Conservation (phyloP, 2,888 invertebrate species). For the Lottia scabra region DNA sequence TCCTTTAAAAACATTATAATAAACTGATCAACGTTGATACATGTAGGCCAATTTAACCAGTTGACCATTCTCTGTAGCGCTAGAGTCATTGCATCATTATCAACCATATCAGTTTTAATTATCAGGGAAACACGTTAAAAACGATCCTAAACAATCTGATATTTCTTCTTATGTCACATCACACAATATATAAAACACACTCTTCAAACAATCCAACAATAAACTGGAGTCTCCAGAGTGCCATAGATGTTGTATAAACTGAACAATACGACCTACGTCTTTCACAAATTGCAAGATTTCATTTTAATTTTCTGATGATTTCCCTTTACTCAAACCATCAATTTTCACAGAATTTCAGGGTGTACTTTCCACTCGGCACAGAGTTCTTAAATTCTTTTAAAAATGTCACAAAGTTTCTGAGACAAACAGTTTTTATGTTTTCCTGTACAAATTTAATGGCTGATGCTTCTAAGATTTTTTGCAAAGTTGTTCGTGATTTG, state of each 20-base stretch:
- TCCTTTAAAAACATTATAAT: conserved; percentile 56
- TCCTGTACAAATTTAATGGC: conserved; percentile 45
- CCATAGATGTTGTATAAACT: conserved; percentile 52
- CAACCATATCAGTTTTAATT: conserved; percentile 42
- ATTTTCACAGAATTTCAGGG: conserved; percentile 40
- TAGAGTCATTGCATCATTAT: conserved; percentile 43
- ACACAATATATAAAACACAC: conserved; percentile 59
- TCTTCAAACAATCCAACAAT: conserved; percentile 47
- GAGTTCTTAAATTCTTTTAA: conserved; percentile 52
- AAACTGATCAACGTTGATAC: conserved; percentile 56
- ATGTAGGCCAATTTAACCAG: conserved; percentile 65
- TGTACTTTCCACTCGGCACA: conserved; percentile 49
- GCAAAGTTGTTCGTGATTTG: neutral
- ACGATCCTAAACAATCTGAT: conserved; percentile 54
- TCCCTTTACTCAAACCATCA: conserved; percentile 16
- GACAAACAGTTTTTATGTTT: conserved; percentile 39
- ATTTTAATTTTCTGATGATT: conserved; percentile 36
- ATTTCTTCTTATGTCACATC: conserved; percentile 35
- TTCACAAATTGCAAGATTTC: conserved; percentile 42
- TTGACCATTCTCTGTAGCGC: conserved; percentile 59
- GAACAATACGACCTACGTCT: conserved; percentile 43
- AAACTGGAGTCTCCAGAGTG: conserved; percentile 34
- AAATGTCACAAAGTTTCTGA: conserved; percentile 46
- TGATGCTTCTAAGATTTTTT: conserved; percentile 42
- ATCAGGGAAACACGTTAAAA: conserved; percentile 52